A percentile compares a stretch with the other conserved stretches of the same genome.
These are phyloP conservation scores for Hoplias malabaricus DNA, from an alignment of 2,113 vertebrate species.

Conservation along the genomic window DNA sequence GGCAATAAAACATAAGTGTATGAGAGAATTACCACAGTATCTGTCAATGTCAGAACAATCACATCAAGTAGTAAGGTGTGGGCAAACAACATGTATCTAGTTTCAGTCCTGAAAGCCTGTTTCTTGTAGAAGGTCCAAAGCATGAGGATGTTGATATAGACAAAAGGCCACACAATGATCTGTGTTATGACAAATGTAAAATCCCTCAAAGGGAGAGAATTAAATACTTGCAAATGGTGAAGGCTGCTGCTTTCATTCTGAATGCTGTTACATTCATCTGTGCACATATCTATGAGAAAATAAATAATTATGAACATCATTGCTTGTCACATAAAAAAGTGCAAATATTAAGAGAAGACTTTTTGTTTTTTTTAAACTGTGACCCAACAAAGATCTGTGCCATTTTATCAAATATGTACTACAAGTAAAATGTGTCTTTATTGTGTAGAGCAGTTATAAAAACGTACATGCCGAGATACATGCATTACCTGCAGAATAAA, in stretches of 20 bases:
- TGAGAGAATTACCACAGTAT: constrained; percentile 37
- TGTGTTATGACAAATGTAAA: constrained; percentile 31
- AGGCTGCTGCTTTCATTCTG: background rate
- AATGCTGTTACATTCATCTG: constrained; percentile 11
- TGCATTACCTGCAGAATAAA: constrained; percentile 11
- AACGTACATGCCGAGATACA: background rate
- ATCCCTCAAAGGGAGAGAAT: background rate
- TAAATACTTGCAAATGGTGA: constrained; percentile 2
- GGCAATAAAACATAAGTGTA: constrained; percentile 36
- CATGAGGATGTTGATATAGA: constrained; percentile 49
- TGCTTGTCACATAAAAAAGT: background rate
- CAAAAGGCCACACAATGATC: constrained; percentile 43
- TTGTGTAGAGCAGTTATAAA: background rate
- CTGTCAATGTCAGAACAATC: constrained; percentile 26
- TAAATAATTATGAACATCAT: background rate
- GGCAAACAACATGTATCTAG: constrained; percentile 54
- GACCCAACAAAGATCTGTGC: too few species aligned
- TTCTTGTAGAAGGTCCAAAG: constrained; percentile 47
- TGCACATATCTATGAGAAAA: constrained; percentile 19
- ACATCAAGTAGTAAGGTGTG: constrained; percentile 48
- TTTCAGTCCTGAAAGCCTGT: constrained; percentile 38
- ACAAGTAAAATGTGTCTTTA: background rate
- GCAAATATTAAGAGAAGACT: too few species aligned
- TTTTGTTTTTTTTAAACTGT: too few species aligned
- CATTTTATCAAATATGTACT: background rate